A percentile compares a stretch with the other conserved stretches of the same genome.
phyloP scores from a whole-genome alignment of 2,888 invertebrate genomes.

The Lacanobia oleracea region DNA sequence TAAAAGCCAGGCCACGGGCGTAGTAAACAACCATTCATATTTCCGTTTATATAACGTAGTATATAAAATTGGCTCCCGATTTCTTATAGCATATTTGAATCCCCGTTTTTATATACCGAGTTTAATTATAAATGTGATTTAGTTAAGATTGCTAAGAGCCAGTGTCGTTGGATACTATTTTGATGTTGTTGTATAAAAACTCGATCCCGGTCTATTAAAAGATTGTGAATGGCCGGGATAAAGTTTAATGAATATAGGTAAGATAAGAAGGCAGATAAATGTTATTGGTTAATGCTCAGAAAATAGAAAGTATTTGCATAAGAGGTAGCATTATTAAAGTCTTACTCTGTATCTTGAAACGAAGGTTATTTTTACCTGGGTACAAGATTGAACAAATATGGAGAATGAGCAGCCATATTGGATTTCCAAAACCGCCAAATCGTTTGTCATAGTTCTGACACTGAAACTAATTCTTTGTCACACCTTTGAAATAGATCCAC shows the following conservation, averaged over 20 bases:
- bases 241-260: conserved; percentile 24
- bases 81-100: conserved; percentile 56
- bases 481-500: background rate
- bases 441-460: conserved; percentile 38
- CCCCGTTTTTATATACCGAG: conserved; percentile 57
- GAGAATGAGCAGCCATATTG: conserved; percentile 28
- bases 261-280: conserved; percentile 20
- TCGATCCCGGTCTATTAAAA: conserved; percentile 33
- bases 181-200: conserved; percentile 30
- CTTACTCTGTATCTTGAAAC: background rate
- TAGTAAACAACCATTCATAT: conserved; percentile 46
- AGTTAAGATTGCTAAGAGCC: conserved; percentile 32
- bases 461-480: conserved; percentile 45
- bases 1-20: conserved; percentile 17
- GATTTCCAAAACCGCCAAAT: conserved; percentile 13
- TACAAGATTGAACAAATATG: background rate
- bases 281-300: conserved; percentile 12
- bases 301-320: conserved; percentile 29
- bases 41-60: conserved; percentile 58
- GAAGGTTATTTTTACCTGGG: background rate
- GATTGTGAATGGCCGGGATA: conserved; percentile 10
- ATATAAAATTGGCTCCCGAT: conserved; percentile 59
- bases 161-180: conserved; percentile 8
- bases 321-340: background rate
- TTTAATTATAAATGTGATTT: conserved; percentile 47